A percentile compares a stretch with the other conserved stretches of the same genome.
Conservation (phyloP, 2,888 invertebrate species). For the Dryocosmus kuriphilus region DNA sequence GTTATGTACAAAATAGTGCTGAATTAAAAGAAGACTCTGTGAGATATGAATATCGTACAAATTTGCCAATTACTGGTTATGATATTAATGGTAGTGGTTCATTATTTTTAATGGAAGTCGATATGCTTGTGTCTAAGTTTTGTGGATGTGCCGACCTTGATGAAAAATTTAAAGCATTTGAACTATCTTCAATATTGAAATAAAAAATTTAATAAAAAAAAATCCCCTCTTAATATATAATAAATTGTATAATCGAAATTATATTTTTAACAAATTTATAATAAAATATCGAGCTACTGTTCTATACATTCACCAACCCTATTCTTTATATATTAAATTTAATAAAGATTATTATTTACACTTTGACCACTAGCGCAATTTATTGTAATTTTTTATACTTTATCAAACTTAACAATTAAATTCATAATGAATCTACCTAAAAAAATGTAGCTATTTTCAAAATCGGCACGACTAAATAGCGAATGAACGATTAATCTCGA, state of each 20-base stretch:
- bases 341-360: slow-evolving; percentile 23
- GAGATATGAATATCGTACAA: neutral
- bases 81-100: neutral
- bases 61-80: neutral
- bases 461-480: slow-evolving; percentile 24
- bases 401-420: slow-evolving; percentile 13
- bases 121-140: slow-evolving; percentile 11
- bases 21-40: slow-evolving; percentile 18
- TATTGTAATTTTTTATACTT: neutral
- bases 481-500: slow-evolving; percentile 15
- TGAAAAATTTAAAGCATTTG: neutral
- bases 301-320: neutral
- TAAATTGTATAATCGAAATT: neutral
- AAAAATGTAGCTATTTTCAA: slow-evolving; percentile 11
- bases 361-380: slow-evolving; percentile 1
- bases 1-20: slow-evolving; percentile 11
- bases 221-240: too few species aligned
- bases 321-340: slow-evolving; percentile 13
- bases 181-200: too few species aligned
- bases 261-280: neutral
- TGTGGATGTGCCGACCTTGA: slow-evolving; percentile 23
- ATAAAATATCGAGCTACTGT: neutral
- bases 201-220: too few species aligned
- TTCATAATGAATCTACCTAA: neutral
- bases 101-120: slow-evolving; percentile 27